Percentiles rank a stretch among this genome's conserved stretches.
Conservation (phyloP, 2,797 vertebrate genomes). For the Acanthornis magna region DNA sequence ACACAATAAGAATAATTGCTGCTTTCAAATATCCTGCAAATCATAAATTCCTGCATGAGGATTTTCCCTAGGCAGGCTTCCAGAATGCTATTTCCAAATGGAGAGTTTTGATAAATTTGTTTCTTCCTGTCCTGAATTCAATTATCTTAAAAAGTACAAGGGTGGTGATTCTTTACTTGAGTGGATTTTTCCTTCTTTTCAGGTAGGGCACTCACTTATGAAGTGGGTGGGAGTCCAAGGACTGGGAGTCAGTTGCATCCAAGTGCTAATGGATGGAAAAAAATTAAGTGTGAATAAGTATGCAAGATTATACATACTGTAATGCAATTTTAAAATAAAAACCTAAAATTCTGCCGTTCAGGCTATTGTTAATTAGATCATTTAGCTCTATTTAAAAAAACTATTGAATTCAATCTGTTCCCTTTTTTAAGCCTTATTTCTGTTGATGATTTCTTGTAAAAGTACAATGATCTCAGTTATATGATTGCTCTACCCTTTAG, state of each 20-base stretch:
- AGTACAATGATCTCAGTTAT: conserved; percentile 66
- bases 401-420: conserved; percentile 51
- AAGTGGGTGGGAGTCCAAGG: background rate
- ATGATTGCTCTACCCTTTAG: conserved; percentile 64
- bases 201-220: background rate
- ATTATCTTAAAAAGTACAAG: conserved; percentile 3
- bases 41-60: background rate
- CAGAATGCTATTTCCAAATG: background rate
- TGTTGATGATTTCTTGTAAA: conserved; percentile 68
- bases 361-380: conserved; percentile 67
- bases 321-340: conserved; percentile 63
- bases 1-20: background rate
- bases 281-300: conserved; percentile 24
- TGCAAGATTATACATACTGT: conserved; percentile 36
- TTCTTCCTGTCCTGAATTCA: background rate
- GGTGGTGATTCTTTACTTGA: background rate
- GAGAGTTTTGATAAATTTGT: background rate
- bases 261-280: conserved; percentile 9
- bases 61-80: background rate
- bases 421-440: conserved; percentile 62
- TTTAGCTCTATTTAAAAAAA: conserved; percentile 67
- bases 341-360: conserved; percentile 60
- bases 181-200: conserved; percentile 8
- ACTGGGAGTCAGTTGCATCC: background rate
- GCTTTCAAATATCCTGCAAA: conserved; percentile 5